Evolutionary conservation across 2,888 invertebrate genomes (phyloP), one percentile per base, ranked within the genome.

Genomic region (Eupithecia subumbrata): DNA sequence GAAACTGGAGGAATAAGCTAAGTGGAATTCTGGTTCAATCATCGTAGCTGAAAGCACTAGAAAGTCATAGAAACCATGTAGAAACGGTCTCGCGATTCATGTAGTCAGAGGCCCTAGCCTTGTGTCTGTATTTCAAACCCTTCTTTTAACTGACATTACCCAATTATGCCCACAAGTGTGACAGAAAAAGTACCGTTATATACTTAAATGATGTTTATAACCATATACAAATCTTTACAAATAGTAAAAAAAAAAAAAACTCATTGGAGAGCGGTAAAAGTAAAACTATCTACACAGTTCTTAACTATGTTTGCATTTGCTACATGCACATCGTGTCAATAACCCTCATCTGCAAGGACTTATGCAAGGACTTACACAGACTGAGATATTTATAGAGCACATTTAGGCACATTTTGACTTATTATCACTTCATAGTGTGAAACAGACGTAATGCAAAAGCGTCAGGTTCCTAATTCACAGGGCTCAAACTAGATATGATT

Each of bases 371-470:
- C n/a, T n/a, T n/a, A n/a, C 1, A 64, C 8, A 18, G 37, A 30
- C 37, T 66, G 18, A 37, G 8, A 18, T 66, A 34, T 63, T 30
- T 34, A 37, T 22, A 67, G 34, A 37, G n/a, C 37, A 67, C 40
- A 2, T 43, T 7, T 43, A 22, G 25, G 67, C 67, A 43, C 1
- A 22, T 67, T 56, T 56, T 56, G 12, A 37, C 25, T 14, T 22
- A n/a, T 67, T 67, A 67, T 5, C 68, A 68, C 68, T 16, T 43
- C n/a, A 40, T 40, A 43, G 43, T 68, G 68, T 43, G n/a, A 68
- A 68, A 25, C 22, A 68, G 9, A 5, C 43, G 68, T 68, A 68
- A 45, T 7, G 68, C 7, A 22, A 25, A 40, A 68, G 43, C 68
- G 43, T 68, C 40, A 45, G 22, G 43, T 25, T 45, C 40, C 40